Evolutionary conservation across 2,113 vertebrate species (phyloP).

Genomic region (Oceanodroma tethys): DNA sequence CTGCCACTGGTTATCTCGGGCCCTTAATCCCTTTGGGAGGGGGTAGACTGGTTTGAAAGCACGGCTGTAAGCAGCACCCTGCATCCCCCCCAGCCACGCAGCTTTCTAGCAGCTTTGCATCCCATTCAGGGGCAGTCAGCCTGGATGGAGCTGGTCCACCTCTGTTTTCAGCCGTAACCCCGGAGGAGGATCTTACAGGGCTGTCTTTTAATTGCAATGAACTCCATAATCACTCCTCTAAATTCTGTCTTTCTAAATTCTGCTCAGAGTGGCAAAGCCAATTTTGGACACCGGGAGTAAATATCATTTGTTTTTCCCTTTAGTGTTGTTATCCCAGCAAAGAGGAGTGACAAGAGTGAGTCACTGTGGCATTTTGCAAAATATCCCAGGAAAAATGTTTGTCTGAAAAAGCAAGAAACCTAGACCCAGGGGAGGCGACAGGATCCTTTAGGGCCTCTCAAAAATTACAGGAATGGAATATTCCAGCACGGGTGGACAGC

Average conservation of each 20-base stretch:
- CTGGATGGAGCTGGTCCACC: not conserved
- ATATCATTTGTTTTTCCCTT: slow-evolving; percentile 1
- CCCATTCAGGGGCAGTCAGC: not conserved
- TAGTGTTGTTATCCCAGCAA: not conserved
- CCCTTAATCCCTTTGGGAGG: not conserved
- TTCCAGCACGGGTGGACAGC: not conserved
- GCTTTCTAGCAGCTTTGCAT: not conserved
- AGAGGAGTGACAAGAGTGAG: slow-evolving; percentile 5
- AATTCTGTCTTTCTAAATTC: not conserved
- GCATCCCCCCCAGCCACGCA: not conserved
- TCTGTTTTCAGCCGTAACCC: not conserved
- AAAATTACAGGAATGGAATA: not conserved
- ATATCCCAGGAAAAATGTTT: not conserved
- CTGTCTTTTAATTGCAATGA: not conserved
- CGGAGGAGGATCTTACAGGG: not conserved
- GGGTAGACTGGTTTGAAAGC: not conserved
- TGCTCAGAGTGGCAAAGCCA: not conserved
- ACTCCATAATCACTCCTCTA: not conserved
- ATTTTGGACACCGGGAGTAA: not conserved
- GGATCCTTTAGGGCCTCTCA: not conserved
- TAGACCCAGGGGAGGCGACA: not conserved
- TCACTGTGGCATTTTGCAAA: not conserved
- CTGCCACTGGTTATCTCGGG: not conserved
- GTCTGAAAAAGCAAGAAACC: not conserved
- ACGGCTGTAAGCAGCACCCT: not conserved